These are phyloP conservation scores for Trogon surrucura DNA, from an alignment of 2,113 vertebrate species.

Conservation along the genomic window DNA sequence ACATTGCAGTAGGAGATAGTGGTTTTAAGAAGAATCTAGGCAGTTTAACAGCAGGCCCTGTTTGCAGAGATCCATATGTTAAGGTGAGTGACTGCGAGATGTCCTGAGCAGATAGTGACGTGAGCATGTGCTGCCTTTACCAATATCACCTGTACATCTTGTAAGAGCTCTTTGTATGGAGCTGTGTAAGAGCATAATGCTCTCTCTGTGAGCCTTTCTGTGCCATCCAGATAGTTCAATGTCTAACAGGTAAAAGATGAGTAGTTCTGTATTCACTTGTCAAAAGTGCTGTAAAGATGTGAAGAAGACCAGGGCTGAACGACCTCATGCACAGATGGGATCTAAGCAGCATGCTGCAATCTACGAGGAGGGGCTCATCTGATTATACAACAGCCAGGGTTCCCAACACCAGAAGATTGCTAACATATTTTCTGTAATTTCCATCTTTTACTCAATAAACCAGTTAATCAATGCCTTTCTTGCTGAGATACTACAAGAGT, in stretches of 20 bases:
- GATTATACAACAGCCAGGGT: not conserved
- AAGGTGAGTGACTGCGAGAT: not conserved
- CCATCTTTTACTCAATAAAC: not conserved
- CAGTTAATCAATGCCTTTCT: not conserved
- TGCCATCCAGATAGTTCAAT: not conserved
- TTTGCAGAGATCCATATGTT: not conserved
- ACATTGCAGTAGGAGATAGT: not conserved
- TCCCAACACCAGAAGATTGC: not conserved
- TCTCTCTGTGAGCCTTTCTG: not conserved
- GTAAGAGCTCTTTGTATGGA: not conserved
- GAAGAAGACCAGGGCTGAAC: not conserved
- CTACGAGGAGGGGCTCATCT: fast-evolving
- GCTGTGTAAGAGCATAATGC: fast-evolving
- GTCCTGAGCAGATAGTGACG: not conserved
- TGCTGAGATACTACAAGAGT: not conserved
- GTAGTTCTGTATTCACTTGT: not conserved
- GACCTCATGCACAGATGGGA: not conserved
- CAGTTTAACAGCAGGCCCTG: not conserved
- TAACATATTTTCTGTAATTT: not conserved
- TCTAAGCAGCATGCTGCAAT: not conserved
- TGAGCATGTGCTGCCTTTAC: not conserved
- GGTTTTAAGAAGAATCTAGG: not conserved
- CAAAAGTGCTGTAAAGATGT: not conserved
- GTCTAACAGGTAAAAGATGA: not conserved
- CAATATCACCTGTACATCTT: fast-evolving